phyloP scores from a whole-genome alignment of 2,113 vertebrate genomes.

The Bagarius yarrelli region DNA sequence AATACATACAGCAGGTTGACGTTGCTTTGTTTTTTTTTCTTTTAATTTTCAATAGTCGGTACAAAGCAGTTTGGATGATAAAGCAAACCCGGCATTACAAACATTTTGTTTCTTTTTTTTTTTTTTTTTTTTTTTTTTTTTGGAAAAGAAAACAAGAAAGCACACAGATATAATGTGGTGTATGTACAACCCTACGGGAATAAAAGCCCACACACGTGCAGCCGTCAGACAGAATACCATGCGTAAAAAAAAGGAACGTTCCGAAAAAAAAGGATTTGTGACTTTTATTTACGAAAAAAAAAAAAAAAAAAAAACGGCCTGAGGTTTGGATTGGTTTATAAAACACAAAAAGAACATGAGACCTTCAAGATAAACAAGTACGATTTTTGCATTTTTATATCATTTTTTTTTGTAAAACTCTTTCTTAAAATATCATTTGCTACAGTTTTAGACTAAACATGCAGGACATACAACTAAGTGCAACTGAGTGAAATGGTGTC shows the following conservation, averaged over 20 bases:
- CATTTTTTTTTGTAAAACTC: conserved; percentile 64
- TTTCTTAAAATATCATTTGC: conserved; percentile 70
- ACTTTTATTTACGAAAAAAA: conserved; percentile 76
- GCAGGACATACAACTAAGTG: conserved; percentile 95
- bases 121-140: no score
- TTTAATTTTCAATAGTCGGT: conserved; percentile 87
- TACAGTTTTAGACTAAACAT: conserved; percentile 95
- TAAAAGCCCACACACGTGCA: conserved; percentile 75
- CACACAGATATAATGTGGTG: conserved; percentile 79
- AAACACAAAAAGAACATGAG: conserved; percentile 62
- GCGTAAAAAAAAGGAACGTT: conserved; percentile 6
- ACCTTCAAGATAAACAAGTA: conserved; percentile 81
- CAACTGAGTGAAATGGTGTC: conserved; percentile 91
- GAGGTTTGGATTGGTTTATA: conserved; percentile 89
- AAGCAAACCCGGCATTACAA: conserved; percentile 85
- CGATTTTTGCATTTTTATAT: conserved; percentile 60
- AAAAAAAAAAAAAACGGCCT: conserved; percentile 71
- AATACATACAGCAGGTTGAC: conserved; percentile 91
- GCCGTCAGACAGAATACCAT: conserved; percentile 60
- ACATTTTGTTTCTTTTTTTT: conserved; percentile 66
- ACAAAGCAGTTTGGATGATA: conserved; percentile 88
- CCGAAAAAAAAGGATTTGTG: conserved; percentile 71
- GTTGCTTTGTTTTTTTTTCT: conserved; percentile 66
- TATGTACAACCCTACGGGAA: conserved; percentile 86
- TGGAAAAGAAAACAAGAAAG: conserved; percentile 68